Percentiles rank a stretch among this genome's conserved stretches.
Evolutionary conservation across 2,797 vertebrate species (phyloP).

Genomic region (Parotocinclus haroldoi): DNA sequence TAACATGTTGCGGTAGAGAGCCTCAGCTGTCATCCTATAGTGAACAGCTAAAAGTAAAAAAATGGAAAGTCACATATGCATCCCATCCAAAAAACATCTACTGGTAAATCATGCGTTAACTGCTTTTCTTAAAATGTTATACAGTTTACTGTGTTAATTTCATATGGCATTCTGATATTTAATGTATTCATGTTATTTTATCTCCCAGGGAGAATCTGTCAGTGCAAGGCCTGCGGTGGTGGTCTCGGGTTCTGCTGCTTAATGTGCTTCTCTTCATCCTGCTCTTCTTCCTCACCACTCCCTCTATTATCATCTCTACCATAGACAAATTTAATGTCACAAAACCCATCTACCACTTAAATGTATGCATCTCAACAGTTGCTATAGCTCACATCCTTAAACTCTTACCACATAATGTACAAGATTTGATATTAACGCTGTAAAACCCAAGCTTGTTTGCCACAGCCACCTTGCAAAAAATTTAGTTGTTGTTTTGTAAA

Average conservation of each 20-base stretch:
- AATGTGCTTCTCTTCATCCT: slow-evolving; percentile 83
- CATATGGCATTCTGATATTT: background rate
- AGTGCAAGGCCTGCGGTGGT: slow-evolving; percentile 77
- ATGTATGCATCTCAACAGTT: slow-evolving; percentile 70
- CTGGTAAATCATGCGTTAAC: slow-evolving; percentile 71
- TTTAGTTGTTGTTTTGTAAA: too few species aligned
- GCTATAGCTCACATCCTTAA: background rate
- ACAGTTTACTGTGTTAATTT: background rate
- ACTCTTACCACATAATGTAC: background rate
- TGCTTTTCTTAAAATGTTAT: background rate
- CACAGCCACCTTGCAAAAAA: too few species aligned
- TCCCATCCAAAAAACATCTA: slow-evolving; percentile 85
- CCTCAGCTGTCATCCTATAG: slow-evolving; percentile 79
- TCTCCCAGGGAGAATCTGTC: slow-evolving; percentile 86
- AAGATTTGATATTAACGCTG: background rate
- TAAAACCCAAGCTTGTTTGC: too few species aligned
- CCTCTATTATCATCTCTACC: slow-evolving; percentile 88
- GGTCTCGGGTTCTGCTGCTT: slow-evolving; percentile 75
- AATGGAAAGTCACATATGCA: slow-evolving; percentile 82
- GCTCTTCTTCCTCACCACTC: slow-evolving; percentile 94
- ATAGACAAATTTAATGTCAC: slow-evolving; percentile 96
- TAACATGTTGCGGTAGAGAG: slow-evolving; percentile 66
- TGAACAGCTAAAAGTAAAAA: slow-evolving; percentile 65
- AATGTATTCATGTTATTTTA: background rate
- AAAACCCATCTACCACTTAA: slow-evolving; percentile 84